Percentiles rank a stretch among this genome's conserved stretches.
These are phyloP conservation scores for Rhyacophila evoluta DNA, from an alignment of 2,888 invertebrate species.

Conservation along the genomic window DNA sequence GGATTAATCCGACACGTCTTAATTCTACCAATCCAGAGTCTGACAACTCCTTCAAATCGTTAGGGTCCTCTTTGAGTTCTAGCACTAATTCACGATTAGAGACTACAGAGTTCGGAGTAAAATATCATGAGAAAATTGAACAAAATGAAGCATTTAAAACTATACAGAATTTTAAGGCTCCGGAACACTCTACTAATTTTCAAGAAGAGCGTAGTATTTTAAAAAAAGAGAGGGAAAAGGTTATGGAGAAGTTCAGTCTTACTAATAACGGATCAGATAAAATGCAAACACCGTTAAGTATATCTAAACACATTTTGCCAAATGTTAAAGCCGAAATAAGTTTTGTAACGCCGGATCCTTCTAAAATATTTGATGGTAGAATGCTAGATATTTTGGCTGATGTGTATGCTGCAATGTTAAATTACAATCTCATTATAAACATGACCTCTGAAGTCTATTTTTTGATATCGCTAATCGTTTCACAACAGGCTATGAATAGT, in stretches of 20 bases:
- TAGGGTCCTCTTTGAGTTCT: neutral
- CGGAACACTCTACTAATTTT: conserved; percentile 61
- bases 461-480: conserved; percentile 74
- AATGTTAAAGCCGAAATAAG: conserved; percentile 3
- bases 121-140: conserved; percentile 56
- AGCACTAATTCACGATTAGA: neutral
- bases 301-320: neutral
- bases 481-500: conserved; percentile 61
- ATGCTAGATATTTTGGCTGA: conserved; percentile 68
- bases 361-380: conserved; percentile 28
- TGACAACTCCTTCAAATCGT: neutral
- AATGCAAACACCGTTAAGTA: neutral
- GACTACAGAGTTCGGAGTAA: conserved; percentile 56
- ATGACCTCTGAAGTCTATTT: conserved; percentile 78
- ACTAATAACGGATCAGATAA: conserved; percentile 56
- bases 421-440: conserved; percentile 74
- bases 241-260: conserved; percentile 67
- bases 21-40: conserved; percentile 57
- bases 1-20: conserved; percentile 69
- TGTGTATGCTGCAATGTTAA: conserved; percentile 72
- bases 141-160: conserved; percentile 64
- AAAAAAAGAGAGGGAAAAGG: conserved; percentile 65
- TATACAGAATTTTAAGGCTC: conserved; percentile 60
- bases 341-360: conserved; percentile 33
- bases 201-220: conserved; percentile 65